A percentile compares a stretch with the other conserved stretches of the same genome.
Evolutionary conservation across 2,888 invertebrate species (phyloP).

Genomic region (Catonia carolina): DNA sequence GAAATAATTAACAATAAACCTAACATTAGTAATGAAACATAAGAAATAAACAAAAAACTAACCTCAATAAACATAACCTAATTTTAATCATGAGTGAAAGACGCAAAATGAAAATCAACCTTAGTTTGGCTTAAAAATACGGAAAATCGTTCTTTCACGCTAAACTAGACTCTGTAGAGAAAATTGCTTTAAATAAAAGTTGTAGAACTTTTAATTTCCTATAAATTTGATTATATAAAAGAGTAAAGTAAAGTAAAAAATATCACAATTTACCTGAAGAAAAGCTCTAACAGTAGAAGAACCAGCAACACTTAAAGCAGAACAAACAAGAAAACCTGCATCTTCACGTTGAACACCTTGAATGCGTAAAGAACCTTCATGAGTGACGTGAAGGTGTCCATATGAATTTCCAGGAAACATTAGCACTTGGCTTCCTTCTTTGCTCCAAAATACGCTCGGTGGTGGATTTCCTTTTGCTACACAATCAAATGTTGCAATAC

Average conservation of each 20-base stretch:
- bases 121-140: not conserved
- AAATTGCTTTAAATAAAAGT: too few species aligned
- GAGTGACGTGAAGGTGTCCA: conserved; percentile 57
- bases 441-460: conserved; percentile 92
- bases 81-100: too few species aligned
- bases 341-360: conserved; percentile 55
- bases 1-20: too few species aligned
- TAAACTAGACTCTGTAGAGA: too few species aligned
- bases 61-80: too few species aligned
- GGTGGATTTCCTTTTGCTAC: conserved; percentile 84
- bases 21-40: too few species aligned
- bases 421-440: conserved; percentile 73
- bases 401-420: conserved; percentile 74
- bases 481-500: conserved; percentile 83
- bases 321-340: conserved; percentile 83
- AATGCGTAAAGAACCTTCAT: conserved; percentile 54
- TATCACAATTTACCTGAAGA: conserved; percentile 72
- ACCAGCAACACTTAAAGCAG: conserved; percentile 91
- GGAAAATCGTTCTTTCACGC: too few species aligned
- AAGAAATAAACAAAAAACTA: too few species aligned
- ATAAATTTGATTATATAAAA: too few species aligned
- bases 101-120: too few species aligned
- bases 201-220: too few species aligned
- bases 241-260: not conserved
- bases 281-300: conserved; percentile 80